A percentile compares a stretch with the other conserved stretches of the same genome.
phyloP scores from a whole-genome alignment of 2,113 vertebrate genomes.

The Picathartes gymnocephalus region DNA sequence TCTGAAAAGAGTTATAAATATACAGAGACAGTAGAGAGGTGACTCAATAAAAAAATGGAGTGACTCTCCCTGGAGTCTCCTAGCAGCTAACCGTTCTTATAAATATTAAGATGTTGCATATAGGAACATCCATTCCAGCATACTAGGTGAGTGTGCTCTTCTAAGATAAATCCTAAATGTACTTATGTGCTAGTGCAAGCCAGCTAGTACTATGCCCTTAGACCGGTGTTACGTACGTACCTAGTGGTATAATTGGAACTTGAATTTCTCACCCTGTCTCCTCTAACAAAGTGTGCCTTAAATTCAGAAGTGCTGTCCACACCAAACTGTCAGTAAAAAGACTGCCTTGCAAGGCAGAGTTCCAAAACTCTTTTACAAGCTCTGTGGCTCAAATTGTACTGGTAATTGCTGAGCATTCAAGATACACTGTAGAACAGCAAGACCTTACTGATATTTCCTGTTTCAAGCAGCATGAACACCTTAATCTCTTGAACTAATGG shows the following conservation, averaged over 20 bases:
- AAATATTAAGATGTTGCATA: neutral
- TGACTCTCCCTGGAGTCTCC: neutral
- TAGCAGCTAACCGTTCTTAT: neutral
- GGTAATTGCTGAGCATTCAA: neutral
- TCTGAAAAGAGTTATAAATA: neutral
- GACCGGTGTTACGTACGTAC: neutral
- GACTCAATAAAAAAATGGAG: neutral
- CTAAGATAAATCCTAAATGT: neutral
- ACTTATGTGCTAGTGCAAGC: neutral
- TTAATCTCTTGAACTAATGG: neutral
- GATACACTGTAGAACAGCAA: neutral
- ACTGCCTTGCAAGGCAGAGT: neutral
- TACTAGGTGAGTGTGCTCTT: neutral
- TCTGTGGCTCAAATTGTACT: neutral
- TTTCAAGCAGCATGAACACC: neutral
- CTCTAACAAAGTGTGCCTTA: neutral
- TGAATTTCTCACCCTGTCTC: neutral
- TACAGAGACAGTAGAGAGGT: neutral
- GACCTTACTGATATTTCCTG: neutral
- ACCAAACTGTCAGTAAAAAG: neutral
- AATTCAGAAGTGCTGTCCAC: neutral
- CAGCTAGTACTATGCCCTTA: neutral
- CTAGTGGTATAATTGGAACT: neutral
- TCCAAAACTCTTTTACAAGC: neutral
- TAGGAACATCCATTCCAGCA: neutral